These are phyloP conservation scores for Vanessa tameamea DNA, from an alignment of 1,140 invertebrate species.

Conservation along the genomic window DNA sequence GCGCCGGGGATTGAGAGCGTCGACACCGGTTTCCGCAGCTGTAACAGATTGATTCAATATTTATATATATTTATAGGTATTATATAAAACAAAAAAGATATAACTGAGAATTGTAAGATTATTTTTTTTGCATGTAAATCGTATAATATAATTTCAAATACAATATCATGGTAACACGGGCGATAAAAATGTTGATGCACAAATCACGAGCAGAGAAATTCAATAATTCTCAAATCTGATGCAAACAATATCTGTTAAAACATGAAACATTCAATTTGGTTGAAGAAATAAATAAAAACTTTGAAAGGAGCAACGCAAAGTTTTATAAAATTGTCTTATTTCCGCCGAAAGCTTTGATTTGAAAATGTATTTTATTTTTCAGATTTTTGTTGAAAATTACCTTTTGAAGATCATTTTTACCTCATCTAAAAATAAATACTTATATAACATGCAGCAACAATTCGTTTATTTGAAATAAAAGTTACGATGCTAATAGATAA, in stretches of 20 bases:
- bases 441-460: too few relatives aligned
- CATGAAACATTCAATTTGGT: constrained; percentile 21
- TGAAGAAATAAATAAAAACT: constrained; percentile 19
- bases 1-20: constrained; percentile 96
- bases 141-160: too few relatives aligned
- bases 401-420: background rate
- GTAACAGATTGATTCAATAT: constrained; percentile 70
- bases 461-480: too few relatives aligned
- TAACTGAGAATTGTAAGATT: too few relatives aligned
- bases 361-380: background rate
- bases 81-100: too few relatives aligned
- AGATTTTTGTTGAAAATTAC: background rate
- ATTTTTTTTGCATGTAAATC: too few relatives aligned
- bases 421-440: too few relatives aligned
- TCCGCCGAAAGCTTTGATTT: background rate
- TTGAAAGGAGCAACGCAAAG: constrained; percentile 15
- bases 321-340: constrained; percentile 18
- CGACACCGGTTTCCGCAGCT: constrained; percentile 97
- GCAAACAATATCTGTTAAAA: constrained; percentile 19
- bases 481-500: too few relatives aligned
- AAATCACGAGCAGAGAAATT: background rate
- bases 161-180: too few relatives aligned
- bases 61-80: background rate
- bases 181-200: background rate
- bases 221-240: constrained; percentile 5